Conservation (phyloP, 2,113 vertebrate species). For the Aegithalos caudatus region DNA sequence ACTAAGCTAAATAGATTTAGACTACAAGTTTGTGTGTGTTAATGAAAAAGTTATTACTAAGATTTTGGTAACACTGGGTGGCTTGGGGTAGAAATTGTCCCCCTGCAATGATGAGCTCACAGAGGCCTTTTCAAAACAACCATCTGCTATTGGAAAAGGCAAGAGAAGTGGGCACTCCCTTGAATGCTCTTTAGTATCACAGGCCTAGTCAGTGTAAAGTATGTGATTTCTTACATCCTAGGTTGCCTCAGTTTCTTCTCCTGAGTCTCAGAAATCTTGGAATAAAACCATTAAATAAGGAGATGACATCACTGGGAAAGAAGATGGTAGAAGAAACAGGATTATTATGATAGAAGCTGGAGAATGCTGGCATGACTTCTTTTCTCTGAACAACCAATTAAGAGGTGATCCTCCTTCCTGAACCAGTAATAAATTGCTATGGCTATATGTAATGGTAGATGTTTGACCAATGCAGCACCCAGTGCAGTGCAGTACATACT, state of each 20-base stretch:
- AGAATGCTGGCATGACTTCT: not conserved
- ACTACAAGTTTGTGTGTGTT: not conserved
- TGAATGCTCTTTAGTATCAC: not conserved
- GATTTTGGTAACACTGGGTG: not conserved
- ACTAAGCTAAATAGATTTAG: not conserved
- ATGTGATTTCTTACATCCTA: not conserved
- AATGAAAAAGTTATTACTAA: not conserved
- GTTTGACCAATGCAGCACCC: not conserved
- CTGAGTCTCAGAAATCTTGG: not conserved
- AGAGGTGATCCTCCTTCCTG: not conserved
- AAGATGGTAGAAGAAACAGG: not conserved
- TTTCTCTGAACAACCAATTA: not conserved
- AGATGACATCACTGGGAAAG: not conserved
- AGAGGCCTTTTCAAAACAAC: not conserved
- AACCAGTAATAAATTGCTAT: not conserved
- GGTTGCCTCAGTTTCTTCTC: not conserved
- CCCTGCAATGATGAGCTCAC: not conserved
- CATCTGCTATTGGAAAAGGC: not conserved
- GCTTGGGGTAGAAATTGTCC: not conserved
- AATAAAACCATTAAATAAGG: not conserved
- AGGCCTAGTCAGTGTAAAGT: not conserved
- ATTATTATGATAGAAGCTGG: not conserved
- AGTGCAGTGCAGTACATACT: not conserved
- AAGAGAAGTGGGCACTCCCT: not conserved
- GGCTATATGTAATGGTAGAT: not conserved